A percentile compares a stretch with the other conserved stretches of the same genome.
These are phyloP conservation scores for Myathropa florea DNA, from an alignment of 2,888 invertebrate species.

Conservation along the genomic window DNA sequence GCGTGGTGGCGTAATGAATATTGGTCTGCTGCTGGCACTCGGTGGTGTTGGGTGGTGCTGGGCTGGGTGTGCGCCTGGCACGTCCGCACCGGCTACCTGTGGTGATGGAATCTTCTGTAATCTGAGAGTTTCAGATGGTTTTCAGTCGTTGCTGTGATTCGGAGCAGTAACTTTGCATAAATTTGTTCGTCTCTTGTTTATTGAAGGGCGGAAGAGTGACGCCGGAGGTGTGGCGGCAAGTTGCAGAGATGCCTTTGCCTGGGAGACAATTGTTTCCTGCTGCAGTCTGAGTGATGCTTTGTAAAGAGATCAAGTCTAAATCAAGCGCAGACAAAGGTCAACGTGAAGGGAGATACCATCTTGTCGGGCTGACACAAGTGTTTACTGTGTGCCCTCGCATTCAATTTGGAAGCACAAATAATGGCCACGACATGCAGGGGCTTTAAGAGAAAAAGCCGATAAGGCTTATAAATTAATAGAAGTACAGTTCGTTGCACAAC, in stretches of 20 bases:
- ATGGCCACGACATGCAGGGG: background rate
- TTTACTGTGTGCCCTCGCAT: background rate
- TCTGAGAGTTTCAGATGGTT: slow-evolving; percentile 26
- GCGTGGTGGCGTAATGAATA: slow-evolving; percentile 66
- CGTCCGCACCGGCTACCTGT: slow-evolving; percentile 21
- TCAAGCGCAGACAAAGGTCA: background rate
- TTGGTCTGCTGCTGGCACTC: slow-evolving; percentile 22
- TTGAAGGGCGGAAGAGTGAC: slow-evolving; percentile 24
- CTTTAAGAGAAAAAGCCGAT: background rate
- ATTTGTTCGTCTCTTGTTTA: slow-evolving; percentile 35
- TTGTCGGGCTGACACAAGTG: background rate
- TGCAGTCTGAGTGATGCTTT: background rate
- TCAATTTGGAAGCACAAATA: background rate
- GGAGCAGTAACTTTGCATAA: slow-evolving; percentile 8
- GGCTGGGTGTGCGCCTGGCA: background rate
- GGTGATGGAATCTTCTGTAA: slow-evolving; percentile 49
- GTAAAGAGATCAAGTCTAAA: background rate
- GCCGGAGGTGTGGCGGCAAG: background rate
- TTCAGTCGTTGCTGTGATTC: slow-evolving; percentile 20
- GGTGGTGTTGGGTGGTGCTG: background rate
- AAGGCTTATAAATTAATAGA: too few species aligned
- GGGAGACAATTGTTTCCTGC: background rate
- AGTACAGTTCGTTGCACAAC: too few species aligned
- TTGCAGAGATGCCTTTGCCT: background rate
- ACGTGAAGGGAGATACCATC: background rate